These are phyloP conservation scores for Lagopus leucura DNA, from an alignment of 2,113 vertebrate genomes.

Conservation along the genomic window DNA sequence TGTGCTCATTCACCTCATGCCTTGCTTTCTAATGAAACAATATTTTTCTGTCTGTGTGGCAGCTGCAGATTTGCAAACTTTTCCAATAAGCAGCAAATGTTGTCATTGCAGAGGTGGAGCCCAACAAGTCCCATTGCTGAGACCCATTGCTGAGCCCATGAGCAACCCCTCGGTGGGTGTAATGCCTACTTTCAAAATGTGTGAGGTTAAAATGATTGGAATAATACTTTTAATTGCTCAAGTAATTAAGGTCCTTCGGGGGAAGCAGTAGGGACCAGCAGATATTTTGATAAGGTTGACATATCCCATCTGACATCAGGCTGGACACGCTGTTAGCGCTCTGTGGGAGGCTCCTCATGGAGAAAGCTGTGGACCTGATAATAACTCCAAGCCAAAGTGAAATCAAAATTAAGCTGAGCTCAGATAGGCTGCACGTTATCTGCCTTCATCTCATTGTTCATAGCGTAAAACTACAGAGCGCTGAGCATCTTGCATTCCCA, in stretches of 20 bases:
- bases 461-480: not conserved
- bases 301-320: constrained; percentile 2
- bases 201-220: not conserved
- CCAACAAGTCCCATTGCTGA: not conserved
- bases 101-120: not conserved
- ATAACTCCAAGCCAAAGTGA: not conserved
- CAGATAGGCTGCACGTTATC: not conserved
- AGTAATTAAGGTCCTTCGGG: constrained; percentile 8
- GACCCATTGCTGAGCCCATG: not conserved
- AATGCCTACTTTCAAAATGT: not conserved
- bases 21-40: not conserved
- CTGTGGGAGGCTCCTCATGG: not conserved
- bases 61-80: not conserved
- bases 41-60: not conserved
- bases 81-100: not conserved
- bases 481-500: constrained; percentile 68
- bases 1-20: not conserved
- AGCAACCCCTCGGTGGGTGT: not conserved
- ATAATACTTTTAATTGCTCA: constrained; percentile 60
- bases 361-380: not conserved
- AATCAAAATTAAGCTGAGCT: not conserved
- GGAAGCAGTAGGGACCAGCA: constrained; percentile 19
- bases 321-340: constrained; percentile 17
- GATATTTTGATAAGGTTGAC: not conserved
- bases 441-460: constrained; percentile 24